These are phyloP conservation scores for Cyclina sinensis DNA, from an alignment of 1,140 invertebrate species.

Conservation along the genomic window DNA sequence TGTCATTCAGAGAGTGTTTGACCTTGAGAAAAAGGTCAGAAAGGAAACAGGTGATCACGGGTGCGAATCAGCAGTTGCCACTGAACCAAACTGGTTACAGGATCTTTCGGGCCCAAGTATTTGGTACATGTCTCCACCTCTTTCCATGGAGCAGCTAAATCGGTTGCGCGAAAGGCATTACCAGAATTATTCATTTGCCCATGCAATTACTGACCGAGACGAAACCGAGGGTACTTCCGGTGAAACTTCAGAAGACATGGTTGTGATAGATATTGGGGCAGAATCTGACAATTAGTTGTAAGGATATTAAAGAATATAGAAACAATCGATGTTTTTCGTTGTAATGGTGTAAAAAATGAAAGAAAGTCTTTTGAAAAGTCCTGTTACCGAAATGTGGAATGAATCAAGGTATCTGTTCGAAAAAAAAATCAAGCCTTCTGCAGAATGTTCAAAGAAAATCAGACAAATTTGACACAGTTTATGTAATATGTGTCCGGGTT, in stretches of 20 bases:
- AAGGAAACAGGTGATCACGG: conserved; percentile 26
- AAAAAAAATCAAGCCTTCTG: too few species aligned
- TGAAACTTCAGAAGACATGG: background rate
- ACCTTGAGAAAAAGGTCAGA: conserved; percentile 29
- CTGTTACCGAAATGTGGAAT: too few species aligned
- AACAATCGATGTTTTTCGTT: too few species aligned
- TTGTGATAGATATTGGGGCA: conserved; percentile 32
- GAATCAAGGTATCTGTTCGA: too few species aligned
- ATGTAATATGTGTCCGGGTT: too few species aligned
- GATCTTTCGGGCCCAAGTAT: conserved; percentile 22
- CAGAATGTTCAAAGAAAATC: too few species aligned
- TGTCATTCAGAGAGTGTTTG: background rate
- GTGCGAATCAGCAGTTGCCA: background rate
- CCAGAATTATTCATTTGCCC: background rate
- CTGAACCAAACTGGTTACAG: conserved; percentile 37
- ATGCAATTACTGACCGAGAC: background rate
- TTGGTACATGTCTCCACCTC: conserved; percentile 41
- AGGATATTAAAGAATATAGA: too few species aligned
- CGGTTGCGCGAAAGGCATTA: conserved; percentile 1
- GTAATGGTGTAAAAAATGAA: too few species aligned
- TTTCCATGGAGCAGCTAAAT: conserved; percentile 10
- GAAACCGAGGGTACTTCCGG: conserved; percentile 23
- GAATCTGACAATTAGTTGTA: too few species aligned
- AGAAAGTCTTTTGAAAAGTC: too few species aligned
- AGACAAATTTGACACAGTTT: too few species aligned